A percentile compares a stretch with the other conserved stretches of the same genome.
phyloP scores from a whole-genome alignment of 2,888 invertebrate genomes.

The Synergus itoensis region DNA sequence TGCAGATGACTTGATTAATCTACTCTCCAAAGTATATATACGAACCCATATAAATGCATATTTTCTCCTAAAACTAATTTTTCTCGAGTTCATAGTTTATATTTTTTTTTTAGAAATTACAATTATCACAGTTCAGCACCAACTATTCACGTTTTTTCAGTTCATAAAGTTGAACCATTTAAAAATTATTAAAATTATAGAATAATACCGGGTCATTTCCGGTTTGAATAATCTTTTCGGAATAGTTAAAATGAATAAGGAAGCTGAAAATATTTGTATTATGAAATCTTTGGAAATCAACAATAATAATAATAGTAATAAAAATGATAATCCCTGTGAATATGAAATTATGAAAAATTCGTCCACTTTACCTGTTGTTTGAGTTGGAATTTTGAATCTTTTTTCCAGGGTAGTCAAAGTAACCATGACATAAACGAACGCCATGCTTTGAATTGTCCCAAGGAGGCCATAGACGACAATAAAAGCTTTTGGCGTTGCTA shows the following conservation, averaged over 20 bases:
- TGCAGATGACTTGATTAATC: not conserved
- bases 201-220: no score
- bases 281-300: no score
- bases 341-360: no score
- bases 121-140: no score
- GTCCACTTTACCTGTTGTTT: conserved; percentile 81
- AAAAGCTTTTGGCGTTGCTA: conserved; percentile 81
- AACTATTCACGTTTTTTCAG: no score
- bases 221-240: no score
- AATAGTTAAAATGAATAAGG: no score
- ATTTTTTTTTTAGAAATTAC: conserved; percentile 14
- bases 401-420: conserved; percentile 84
- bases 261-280: no score
- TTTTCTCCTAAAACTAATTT: not conserved
- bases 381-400: conserved; percentile 84
- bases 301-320: no score
- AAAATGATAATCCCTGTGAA: no score
- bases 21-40: not conserved
- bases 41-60: not conserved
- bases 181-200: no score
- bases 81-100: not conserved
- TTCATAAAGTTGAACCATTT: no score
- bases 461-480: conserved; percentile 82
- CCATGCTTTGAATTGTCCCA: conserved; percentile 84
- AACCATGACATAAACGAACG: conserved; percentile 83